These are phyloP conservation scores for Tipula vernalis DNA, from an alignment of 2,888 invertebrate species.

Conservation along the genomic window DNA sequence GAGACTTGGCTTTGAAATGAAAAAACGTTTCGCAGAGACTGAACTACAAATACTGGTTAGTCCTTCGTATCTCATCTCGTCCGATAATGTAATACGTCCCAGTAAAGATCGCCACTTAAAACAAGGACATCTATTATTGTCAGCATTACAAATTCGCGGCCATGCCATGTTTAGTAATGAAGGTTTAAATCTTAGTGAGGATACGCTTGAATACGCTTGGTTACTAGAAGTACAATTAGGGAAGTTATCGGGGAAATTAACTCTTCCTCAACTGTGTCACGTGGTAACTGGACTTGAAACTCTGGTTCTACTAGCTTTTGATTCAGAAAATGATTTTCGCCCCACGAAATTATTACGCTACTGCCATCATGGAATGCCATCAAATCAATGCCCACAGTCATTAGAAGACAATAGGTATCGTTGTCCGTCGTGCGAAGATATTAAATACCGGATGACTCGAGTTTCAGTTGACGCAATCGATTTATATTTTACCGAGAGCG, in stretches of 20 bases:
- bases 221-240: conserved; percentile 89
- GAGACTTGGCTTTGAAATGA: conserved; percentile 93
- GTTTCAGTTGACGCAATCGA: conserved; percentile 81
- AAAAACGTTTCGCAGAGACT: conserved; percentile 84
- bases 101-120: conserved; percentile 58
- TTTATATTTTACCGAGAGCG: conserved; percentile 79
- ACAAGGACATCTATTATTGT: conserved; percentile 75
- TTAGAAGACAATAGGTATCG: conserved; percentile 55
- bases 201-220: conserved; percentile 97
- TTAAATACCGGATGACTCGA: conserved; percentile 89
- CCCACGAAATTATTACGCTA: conserved; percentile 66
- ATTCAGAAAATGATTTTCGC: conserved; percentile 80
- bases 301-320: conserved; percentile 68
- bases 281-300: conserved; percentile 82
- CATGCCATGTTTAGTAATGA: conserved; percentile 95
- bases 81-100: conserved; percentile 58
- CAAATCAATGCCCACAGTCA: conserved; percentile 54
- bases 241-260: conserved; percentile 82
- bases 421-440: conserved; percentile 68
- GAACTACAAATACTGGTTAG: conserved; percentile 80
- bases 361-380: conserved; percentile 68
- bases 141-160: conserved; percentile 78
- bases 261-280: conserved; percentile 72
- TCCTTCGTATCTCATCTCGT: conserved; percentile 71
- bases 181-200: conserved; percentile 78